Evolutionary conservation across 1,140 invertebrate genomes (phyloP).

Genomic region (Ridgeia piscesae): DNA sequence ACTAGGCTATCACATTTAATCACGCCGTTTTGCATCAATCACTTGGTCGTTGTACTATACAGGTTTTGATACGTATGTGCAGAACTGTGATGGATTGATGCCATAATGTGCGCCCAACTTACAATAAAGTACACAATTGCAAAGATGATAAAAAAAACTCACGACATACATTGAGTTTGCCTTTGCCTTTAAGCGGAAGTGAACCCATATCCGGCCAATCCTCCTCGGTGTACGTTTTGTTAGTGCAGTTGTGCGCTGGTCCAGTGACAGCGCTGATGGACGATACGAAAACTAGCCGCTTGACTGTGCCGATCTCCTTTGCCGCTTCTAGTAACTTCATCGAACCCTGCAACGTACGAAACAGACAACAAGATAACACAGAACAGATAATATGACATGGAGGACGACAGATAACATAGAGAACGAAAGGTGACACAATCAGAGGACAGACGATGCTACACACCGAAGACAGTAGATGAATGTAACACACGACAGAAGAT

Average conservation of each 20-base stretch:
- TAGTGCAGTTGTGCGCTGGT: neutral
- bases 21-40: no score
- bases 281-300: neutral
- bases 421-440: no score
- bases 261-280: neutral
- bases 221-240: neutral
- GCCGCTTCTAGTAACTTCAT: neutral
- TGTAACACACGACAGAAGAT: no score
- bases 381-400: no score
- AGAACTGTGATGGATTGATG: neutral
- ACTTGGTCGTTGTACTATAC: neutral
- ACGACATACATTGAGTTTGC: neutral
- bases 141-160: neutral
- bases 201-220: neutral
- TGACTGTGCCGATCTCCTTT: constrained; percentile 12
- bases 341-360: neutral
- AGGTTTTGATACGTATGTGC: neutral
- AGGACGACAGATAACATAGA: no score
- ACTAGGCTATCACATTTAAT: no score
- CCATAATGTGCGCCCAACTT: neutral
- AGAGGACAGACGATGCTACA: no score
- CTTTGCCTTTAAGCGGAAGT: neutral
- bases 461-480: no score
- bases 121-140: neutral
- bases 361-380: neutral